phyloP scores from a whole-genome alignment of 2,888 invertebrate species.

The Orchestes rusci region DNA sequence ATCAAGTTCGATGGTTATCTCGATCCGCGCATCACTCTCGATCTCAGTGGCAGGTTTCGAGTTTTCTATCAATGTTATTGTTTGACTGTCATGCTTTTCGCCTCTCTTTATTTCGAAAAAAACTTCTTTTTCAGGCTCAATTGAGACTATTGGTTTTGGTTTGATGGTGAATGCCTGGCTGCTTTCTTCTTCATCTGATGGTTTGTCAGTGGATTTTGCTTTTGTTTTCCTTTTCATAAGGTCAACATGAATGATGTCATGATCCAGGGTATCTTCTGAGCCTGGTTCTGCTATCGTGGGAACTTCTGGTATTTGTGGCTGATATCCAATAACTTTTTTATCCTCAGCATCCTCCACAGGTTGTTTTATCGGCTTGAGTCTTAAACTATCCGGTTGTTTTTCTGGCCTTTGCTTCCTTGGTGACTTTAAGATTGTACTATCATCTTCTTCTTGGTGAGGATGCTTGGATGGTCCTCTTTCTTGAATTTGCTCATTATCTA shows the following conservation, averaged over 20 bases:
- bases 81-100: too few relatives aligned
- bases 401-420: slow-evolving; percentile 31
- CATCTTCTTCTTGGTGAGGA: slow-evolving; percentile 32
- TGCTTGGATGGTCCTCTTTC: slow-evolving; percentile 35
- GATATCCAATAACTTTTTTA: slow-evolving; percentile 14
- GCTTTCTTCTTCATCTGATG: not conserved
- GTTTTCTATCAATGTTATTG: too few relatives aligned
- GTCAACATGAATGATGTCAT: slow-evolving; percentile 8
- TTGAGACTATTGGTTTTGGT: not conserved
- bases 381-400: slow-evolving; percentile 34
- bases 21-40: too few relatives aligned
- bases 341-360: slow-evolving; percentile 15
- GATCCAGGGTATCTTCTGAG: slow-evolving; percentile 19
- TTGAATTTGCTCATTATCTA: too few relatives aligned
- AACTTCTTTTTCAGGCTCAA: not conserved
- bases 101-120: too few relatives aligned
- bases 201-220: slow-evolving; percentile 1
- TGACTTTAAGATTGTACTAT: slow-evolving; percentile 29
- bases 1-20: not conserved
- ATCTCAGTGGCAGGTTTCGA: too few relatives aligned
- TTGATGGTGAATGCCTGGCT: not conserved
- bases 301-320: slow-evolving; percentile 11
- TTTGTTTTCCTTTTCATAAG: slow-evolving; percentile 16
- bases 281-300: slow-evolving; percentile 14
- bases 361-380: slow-evolving; percentile 30